Evolutionary conservation across 92 coral and sea anemone genomes (phyloP).

Genomic region (Ricordea florida): DNA sequence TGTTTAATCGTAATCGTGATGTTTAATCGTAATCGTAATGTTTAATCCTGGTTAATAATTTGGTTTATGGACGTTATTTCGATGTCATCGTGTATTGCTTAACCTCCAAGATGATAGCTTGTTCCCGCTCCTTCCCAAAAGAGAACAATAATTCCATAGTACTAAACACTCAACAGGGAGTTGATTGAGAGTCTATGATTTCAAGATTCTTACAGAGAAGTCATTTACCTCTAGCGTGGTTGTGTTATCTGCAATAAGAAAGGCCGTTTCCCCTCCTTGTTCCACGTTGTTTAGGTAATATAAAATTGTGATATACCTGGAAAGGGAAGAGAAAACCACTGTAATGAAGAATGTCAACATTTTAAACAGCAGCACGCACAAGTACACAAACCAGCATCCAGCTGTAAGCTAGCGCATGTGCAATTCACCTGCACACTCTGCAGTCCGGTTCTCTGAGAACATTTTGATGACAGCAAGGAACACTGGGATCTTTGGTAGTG

Average conservation of each 20-base stretch:
- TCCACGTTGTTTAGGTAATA: conserved; percentile 72
- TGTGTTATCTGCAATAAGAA: conserved; percentile 75
- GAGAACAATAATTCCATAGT: neutral
- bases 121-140: too few species aligned
- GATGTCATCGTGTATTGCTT: too few species aligned
- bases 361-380: neutral
- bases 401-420: neutral
- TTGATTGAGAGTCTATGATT: too few species aligned
- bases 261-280: conserved; percentile 86
- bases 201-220: neutral
- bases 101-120: too few species aligned
- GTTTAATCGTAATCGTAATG: too few species aligned
- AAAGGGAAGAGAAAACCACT: neutral
- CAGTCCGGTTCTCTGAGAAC: conserved; percentile 71
- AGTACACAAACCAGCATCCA: neutral
- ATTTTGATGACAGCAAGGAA: conserved; percentile 94
- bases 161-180: neutral
- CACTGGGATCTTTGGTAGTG: conserved; percentile 45
- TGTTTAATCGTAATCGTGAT: too few species aligned
- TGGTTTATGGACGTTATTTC: too few species aligned
- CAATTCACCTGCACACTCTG: conserved; percentile 94
- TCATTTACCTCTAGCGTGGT: conserved; percentile 49
- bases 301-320: conserved; percentile 70
- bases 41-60: too few species aligned
- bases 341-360: neutral